Evolutionary conservation across 1,140 invertebrate species (phyloP).

Genomic region (Scaptomyza pallida): DNA sequence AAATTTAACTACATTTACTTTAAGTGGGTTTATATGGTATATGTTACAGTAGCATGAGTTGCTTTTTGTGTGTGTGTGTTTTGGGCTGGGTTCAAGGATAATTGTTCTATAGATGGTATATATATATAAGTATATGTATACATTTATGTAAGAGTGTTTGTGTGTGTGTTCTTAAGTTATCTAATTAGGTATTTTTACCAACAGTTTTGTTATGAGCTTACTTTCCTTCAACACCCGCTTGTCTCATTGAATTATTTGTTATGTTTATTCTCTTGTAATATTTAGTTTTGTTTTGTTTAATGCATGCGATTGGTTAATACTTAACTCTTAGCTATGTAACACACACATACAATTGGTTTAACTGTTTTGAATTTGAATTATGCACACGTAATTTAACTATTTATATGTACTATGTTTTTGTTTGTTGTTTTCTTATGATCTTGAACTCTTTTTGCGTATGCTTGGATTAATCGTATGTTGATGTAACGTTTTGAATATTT

Average conservation of each 20-base stretch:
- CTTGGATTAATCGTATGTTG: conserved; percentile 53
- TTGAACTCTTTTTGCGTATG: neutral
- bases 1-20: conserved; percentile 74
- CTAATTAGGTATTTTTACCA: conserved; percentile 47
- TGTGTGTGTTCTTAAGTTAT: conserved; percentile 1
- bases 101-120: conserved; percentile 75
- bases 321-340: conserved; percentile 73
- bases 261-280: conserved; percentile 3
- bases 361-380: conserved; percentile 66
- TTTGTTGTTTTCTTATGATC: conserved; percentile 21
- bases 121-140: conserved; percentile 10
- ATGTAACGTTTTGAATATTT: conserved; percentile 76
- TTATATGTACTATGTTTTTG: conserved; percentile 34
- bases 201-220: conserved; percentile 31
- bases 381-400: conserved; percentile 73
- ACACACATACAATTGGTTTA: conserved; percentile 70
- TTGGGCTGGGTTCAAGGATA: conserved; percentile 49
- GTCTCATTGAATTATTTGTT: conserved; percentile 22
- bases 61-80: conserved; percentile 29
- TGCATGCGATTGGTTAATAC: conserved; percentile 73
- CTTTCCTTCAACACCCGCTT: conserved; percentile 44
- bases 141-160: conserved; percentile 32
- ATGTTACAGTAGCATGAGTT: conserved; percentile 63
- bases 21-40: conserved; percentile 68
- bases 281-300: conserved; percentile 30